phyloP scores from a whole-genome alignment of 2,113 vertebrate species.

The Raja brachyura region DNA sequence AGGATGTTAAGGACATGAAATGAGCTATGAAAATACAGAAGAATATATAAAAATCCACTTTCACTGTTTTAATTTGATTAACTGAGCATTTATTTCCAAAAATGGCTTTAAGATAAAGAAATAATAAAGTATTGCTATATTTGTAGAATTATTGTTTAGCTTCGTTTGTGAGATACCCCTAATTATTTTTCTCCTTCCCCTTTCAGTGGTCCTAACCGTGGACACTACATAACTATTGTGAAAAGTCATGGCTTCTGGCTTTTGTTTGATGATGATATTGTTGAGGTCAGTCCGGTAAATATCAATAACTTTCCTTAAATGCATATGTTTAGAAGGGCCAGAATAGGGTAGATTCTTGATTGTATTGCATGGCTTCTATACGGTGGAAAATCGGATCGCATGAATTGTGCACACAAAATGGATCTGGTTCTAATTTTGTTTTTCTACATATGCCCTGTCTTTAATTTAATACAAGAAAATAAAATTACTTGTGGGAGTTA shows the following conservation, averaged over 20 bases:
- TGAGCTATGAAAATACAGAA: neutral
- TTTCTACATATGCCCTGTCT: neutral
- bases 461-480: neutral
- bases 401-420: neutral
- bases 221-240: constrained; percentile 96
- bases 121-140: neutral
- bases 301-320: neutral
- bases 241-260: constrained; percentile 98
- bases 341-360: neutral
- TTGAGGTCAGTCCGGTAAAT: constrained; percentile 74
- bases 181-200: constrained; percentile 40
- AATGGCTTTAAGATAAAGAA: neutral
- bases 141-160: neutral
- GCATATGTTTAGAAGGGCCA: neutral
- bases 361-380: neutral
- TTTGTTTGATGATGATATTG: constrained; percentile 93
- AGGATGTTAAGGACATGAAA: neutral
- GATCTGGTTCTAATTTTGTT: neutral
- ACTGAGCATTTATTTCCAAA: neutral
- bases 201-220: constrained; percentile 85
- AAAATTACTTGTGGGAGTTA: too few relatives aligned
- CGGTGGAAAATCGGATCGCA: neutral
- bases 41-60: neutral
- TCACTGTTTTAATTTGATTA: neutral
- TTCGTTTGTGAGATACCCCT: constrained; percentile 14